These are phyloP conservation scores for Australoheros facetus DNA, from an alignment of 2,797 vertebrate species.

Conservation along the genomic window DNA sequence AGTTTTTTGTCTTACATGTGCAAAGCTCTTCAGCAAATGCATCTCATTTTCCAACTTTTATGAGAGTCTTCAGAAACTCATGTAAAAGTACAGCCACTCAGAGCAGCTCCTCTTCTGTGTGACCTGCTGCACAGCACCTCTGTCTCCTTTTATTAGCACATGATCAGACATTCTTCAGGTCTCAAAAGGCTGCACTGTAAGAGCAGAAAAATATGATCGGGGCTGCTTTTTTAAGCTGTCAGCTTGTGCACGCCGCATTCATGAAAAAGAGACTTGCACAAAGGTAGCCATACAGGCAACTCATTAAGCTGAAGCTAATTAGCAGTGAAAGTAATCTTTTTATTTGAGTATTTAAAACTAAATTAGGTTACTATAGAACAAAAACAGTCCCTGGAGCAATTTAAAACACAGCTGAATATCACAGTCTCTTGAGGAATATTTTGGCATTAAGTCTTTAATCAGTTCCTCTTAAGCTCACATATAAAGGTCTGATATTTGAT, in stretches of 20 bases:
- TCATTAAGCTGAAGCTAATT: conserved; percentile 40
- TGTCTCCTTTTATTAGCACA: conserved; percentile 39
- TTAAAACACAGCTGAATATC: conserved; percentile 23
- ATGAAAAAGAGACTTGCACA: conserved; percentile 34
- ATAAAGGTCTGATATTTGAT: not conserved
- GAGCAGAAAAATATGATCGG: conserved; percentile 37
- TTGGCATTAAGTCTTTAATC: not conserved
- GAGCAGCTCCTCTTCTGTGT: conserved; percentile 23
- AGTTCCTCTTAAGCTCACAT: not conserved
- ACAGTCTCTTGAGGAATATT: not conserved
- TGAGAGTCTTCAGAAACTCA: conserved; percentile 30
- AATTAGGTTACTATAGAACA: conserved; percentile 14
- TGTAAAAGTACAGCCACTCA: conserved; percentile 38
- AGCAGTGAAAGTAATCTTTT: conserved; percentile 31
- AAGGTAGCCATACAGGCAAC: conserved; percentile 16
- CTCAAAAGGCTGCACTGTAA: conserved; percentile 39
- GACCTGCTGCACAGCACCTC: conserved; percentile 24
- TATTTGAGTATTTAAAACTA: conserved; percentile 19
- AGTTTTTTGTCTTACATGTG: conserved; percentile 9
- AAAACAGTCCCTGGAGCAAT: not conserved
- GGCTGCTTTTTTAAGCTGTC: conserved; percentile 28
- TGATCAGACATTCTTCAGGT: conserved; percentile 47
- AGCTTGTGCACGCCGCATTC: conserved; percentile 23
- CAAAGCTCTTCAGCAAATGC: conserved; percentile 27
- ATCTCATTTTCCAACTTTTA: conserved; percentile 34